Base-by-base conservation (phyloP, 2,888 invertebrate species). In the Eupithecia centaureata region DNA sequence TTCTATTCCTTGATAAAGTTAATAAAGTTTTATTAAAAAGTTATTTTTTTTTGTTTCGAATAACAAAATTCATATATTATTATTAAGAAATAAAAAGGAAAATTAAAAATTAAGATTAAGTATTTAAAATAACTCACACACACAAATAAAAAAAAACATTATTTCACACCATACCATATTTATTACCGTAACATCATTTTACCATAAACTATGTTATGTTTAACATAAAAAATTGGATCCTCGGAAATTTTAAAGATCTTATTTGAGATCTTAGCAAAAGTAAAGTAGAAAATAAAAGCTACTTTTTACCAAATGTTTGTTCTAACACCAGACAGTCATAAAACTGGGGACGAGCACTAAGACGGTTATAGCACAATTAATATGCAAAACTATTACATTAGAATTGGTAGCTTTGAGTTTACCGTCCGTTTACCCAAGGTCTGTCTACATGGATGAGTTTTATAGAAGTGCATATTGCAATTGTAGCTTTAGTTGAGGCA, bases 301-400 rank as follows among this genome's bases (percentile, higher is more conserved):
- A n/a, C 30, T 22, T 33, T 1, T 0, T 18, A 57, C 10, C 8
- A 33, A 32, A 33, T 33, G 61, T 28, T 61, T 52, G 28, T 65
- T 56, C 56, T 28, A 69, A 65, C 63, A 66, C 66, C 70, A 70
- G 66, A 70, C 70, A 47, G 60, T 28, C 63, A 70, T 73, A 71
- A 75, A 72, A 61, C 63, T 65, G 69, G 68, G 70, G 62, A 66
- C 64, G 65, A 68, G 69, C 76, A 76, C 79, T 80, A 80, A 83
- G 81, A 76, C 73, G 79, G 79, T 83, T 81, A 82, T 79, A 76
- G 76, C 72, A 74, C 78, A 81, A 84, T 86, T 84, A 87, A 83
- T 86, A 87, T 85, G 84, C 84, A 86, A 78, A 77, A 79, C 75
- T 74, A 72, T 75, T 73, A 79, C 79, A 77, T 76, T 79, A 81